phyloP scores from a whole-genome alignment of 1,140 invertebrate genomes.

The Lordiphosa mommai region DNA sequence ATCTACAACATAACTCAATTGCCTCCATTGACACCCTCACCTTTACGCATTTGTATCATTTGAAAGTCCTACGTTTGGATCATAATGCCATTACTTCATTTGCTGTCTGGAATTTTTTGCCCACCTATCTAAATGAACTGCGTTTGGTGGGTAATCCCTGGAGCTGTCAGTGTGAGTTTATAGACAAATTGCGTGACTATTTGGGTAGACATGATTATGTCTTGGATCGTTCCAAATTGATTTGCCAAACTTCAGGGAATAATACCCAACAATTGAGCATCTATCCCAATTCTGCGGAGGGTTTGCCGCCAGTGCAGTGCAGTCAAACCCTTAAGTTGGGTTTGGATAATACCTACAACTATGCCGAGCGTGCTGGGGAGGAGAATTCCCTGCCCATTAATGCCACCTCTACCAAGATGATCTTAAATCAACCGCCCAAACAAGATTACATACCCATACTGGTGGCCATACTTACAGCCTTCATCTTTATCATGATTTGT shows the following conservation, averaged over 20 bases:
- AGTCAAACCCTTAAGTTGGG: conserved; percentile 53
- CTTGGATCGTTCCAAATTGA: conserved; percentile 83
- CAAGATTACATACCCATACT: conserved; percentile 90
- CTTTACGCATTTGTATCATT: conserved; percentile 86
- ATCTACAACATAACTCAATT: conserved; percentile 91
- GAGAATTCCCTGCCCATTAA: conserved; percentile 37
- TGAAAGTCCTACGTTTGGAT: conserved; percentile 87
- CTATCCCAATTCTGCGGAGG: conserved; percentile 30
- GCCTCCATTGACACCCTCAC: conserved; percentile 87
- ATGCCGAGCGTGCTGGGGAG: conserved; percentile 42
- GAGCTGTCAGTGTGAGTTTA: conserved; percentile 93
- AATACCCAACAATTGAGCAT: conserved; percentile 80
- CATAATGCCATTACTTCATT: conserved; percentile 88
- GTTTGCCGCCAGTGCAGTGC: conserved; percentile 58
- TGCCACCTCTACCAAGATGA: conserved; percentile 76
- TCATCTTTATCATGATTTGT: conserved; percentile 86
- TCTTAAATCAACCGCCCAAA: conserved; percentile 80
- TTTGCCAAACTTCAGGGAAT: conserved; percentile 43
- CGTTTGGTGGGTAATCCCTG: conserved; percentile 90
- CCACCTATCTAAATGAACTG: conserved; percentile 84
- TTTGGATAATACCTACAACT: conserved; percentile 50
- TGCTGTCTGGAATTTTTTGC: conserved; percentile 87
- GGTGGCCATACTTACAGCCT: conserved; percentile 84
- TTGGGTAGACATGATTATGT: conserved; percentile 84
- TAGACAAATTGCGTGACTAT: conserved; percentile 90